These are phyloP conservation scores for Nasonovia ribisnigri DNA, from an alignment of 2,888 invertebrate genomes.

Conservation along the genomic window DNA sequence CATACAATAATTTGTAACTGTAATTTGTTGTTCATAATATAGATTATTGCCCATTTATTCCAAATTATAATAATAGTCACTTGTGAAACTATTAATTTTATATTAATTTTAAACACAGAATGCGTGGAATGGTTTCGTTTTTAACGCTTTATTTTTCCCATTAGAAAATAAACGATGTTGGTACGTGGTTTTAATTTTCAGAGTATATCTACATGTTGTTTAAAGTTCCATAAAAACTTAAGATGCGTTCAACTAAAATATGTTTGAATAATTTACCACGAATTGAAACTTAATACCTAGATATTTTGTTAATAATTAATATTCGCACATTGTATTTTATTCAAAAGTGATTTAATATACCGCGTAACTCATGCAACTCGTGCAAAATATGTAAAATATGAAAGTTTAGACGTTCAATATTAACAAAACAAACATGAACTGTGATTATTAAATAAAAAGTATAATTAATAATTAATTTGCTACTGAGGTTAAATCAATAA, in stretches of 20 bases:
- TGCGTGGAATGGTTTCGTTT: not conserved
- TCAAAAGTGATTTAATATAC: constrained; percentile 2
- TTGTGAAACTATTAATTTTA: not conserved
- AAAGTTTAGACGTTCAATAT: not conserved
- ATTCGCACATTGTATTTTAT: not conserved
- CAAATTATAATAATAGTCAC: not conserved
- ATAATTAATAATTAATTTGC: not conserved
- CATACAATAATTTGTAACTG: not conserved
- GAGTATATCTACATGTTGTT: not conserved
- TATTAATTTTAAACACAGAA: not conserved
- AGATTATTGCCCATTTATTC: not conserved
- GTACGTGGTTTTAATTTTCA: not conserved
- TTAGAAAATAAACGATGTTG: not conserved
- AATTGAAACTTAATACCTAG: not conserved
- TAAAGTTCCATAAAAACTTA: not conserved
- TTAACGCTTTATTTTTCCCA: not conserved
- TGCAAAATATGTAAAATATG: not conserved
- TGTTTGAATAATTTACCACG: not conserved
- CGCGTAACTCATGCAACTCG: not conserved
- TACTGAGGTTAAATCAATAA: not conserved
- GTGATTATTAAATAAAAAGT: not conserved
- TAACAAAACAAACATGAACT: not conserved
- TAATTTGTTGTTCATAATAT: not conserved
- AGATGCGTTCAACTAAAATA: not conserved
- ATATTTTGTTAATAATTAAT: constrained; percentile 5